Conservation (phyloP, 2,113 vertebrate genomes). For the Columbina picui region DNA sequence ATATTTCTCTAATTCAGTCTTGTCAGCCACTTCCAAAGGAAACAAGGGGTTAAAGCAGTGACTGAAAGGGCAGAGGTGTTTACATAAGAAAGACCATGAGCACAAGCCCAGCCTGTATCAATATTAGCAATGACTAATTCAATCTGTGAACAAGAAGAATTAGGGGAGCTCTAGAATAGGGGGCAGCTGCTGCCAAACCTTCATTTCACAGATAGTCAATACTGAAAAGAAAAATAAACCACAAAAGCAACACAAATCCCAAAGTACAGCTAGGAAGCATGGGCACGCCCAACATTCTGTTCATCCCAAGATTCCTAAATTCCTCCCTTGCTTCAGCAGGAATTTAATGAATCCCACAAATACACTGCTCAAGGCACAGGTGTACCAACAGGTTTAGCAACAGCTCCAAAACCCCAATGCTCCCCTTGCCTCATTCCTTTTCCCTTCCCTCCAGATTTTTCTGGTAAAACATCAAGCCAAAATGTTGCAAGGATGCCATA, state of each 20-base stretch:
- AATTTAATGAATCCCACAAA: not conserved
- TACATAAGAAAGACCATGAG: not conserved
- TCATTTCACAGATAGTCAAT: constrained; percentile 16
- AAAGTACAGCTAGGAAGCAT: not conserved
- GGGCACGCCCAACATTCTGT: not conserved
- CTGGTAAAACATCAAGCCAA: not conserved
- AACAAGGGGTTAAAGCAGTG: not conserved
- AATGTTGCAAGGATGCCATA: not conserved
- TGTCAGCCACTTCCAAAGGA: not conserved
- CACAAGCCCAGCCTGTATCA: constrained; percentile 15
- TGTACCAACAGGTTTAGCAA: not conserved
- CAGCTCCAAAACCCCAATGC: not conserved
- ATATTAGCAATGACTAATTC: constrained; percentile 53
- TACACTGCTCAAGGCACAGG: not conserved
- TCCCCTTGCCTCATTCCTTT: not conserved
- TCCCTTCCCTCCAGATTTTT: not conserved
- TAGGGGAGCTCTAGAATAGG: not conserved
- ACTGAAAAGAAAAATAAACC: not conserved
- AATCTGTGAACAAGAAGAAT: constrained; percentile 46
- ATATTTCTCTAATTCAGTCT: not conserved
- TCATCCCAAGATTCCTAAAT: not conserved
- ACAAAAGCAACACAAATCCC: not conserved
- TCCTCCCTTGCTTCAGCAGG: not conserved
- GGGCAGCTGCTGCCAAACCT: constrained; percentile 44
- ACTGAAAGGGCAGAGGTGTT: constrained; percentile 41